Evolutionary conservation across 1,140 invertebrate species (phyloP), one percentile per base, ranked within the genome.

Genomic region (Bombyx mandarina): DNA sequence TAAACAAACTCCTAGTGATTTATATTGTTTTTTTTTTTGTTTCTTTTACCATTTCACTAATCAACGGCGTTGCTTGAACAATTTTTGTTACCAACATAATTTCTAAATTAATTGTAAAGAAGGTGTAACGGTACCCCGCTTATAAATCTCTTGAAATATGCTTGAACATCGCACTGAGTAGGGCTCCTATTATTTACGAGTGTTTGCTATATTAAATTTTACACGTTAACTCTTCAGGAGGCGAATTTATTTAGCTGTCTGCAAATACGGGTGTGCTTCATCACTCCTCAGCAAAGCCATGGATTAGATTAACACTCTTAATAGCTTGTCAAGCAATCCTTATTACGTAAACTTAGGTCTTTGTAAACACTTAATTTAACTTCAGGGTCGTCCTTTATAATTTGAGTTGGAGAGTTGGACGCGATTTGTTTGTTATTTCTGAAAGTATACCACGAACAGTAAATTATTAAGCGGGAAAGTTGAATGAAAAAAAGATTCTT

Each of bases 171-270:
- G 54, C 64, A 67, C 67, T 18, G 68, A 69, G 69, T 65, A 64
- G 58, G 66, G 70, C 73, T 70, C 63, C 63, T 76, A 71, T 35
- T 35, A 5, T 5, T 1, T 35, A 18, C 26, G 4, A 3, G 26
- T 35, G 4, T 73, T 73, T 76, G 71, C 69, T 73, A 73, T 76
- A 76, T 73, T 76, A 71, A 71, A 76, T 73, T 76, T 75, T 67
- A 67, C 62, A 56, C 65, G 56, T 65, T 69, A 49, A 67, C 65
- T 70, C 61, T 75, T 70, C 67, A 61, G 50, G 65, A 61, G 60
- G 61, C 52, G 66, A 73, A 76, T 73, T 71, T 76, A 73, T 76
- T 71, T 70, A 52, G 59, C 63, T 71, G 65, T 70, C 67, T 76
- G 57, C 56, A 64, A 71, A 61, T 72, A 60, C 54, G 66, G 58